These are phyloP conservation scores for Portunus trituberculatus DNA, from an alignment of 1,140 invertebrate genomes.

Conservation along the genomic window DNA sequence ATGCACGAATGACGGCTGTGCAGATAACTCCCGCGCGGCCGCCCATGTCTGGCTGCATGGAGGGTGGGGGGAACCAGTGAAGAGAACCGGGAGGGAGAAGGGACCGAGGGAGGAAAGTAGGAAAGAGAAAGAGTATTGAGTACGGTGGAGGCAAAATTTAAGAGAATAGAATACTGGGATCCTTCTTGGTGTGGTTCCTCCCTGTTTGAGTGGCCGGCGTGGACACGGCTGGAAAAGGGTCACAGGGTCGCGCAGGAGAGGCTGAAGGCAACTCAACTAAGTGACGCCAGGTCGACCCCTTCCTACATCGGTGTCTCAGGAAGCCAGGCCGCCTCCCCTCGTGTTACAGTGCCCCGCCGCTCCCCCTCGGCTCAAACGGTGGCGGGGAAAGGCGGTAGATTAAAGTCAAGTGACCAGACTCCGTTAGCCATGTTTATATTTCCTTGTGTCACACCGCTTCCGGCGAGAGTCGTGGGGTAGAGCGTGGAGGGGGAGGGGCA, in stretches of 20 bases:
- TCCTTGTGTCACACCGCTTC: slow-evolving; percentile 8
- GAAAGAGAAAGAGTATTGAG: slow-evolving; percentile 3
- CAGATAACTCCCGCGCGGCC: slow-evolving; percentile 16
- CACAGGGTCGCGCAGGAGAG: background rate
- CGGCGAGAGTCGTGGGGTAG: background rate
- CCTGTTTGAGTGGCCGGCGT: background rate
- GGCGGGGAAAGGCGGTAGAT: background rate
- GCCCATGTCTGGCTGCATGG: background rate
- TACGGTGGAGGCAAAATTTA: background rate
- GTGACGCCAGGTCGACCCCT: background rate
- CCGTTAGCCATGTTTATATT: slow-evolving; percentile 13
- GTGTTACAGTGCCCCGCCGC: background rate
- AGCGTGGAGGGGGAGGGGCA: background rate
- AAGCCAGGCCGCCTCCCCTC: background rate
- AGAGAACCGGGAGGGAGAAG: background rate
- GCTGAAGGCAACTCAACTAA: background rate
- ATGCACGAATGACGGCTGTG: slow-evolving; percentile 18
- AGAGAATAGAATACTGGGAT: slow-evolving; percentile 9
- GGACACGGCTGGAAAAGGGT: background rate
- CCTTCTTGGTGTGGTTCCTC: background rate
- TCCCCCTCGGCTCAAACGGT: background rate
- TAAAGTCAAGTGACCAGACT: slow-evolving; percentile 7
- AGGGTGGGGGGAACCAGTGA: background rate
- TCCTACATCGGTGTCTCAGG: background rate
- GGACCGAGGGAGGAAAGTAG: background rate